Percentiles rank a stretch among this genome's conserved stretches.
These are phyloP conservation scores for Apeltes quadracus DNA, from an alignment of 2,113 vertebrate genomes.

Conservation along the genomic window DNA sequence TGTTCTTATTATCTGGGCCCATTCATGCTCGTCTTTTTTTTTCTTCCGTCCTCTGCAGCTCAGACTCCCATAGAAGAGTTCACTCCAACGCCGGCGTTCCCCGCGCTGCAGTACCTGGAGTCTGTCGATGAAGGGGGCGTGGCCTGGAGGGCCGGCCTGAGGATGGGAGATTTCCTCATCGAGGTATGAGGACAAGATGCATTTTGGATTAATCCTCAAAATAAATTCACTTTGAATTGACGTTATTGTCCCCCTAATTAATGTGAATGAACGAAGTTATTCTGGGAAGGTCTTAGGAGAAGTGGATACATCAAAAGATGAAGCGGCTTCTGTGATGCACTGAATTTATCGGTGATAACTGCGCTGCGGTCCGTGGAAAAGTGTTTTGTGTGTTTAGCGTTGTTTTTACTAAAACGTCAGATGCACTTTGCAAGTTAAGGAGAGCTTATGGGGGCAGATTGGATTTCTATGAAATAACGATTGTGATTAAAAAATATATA, in stretches of 20 bases:
- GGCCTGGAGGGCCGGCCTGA: slow-evolving; percentile 89
- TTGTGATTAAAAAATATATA: neutral
- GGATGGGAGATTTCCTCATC: slow-evolving; percentile 95
- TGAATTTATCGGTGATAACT: neutral
- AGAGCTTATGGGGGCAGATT: neutral
- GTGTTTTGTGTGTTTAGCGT: neutral
- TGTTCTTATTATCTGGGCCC: slow-evolving; percentile 15
- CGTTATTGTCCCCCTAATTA: neutral
- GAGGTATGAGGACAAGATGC: slow-evolving; percentile 78
- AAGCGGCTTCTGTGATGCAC: neutral
- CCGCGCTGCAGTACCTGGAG: slow-evolving; percentile 92
- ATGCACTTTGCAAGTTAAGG: neutral
- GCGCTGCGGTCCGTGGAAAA: neutral
- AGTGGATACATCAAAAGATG: neutral
- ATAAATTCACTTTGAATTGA: neutral
- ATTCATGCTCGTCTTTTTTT: slow-evolving; percentile 21
- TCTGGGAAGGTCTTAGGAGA: neutral
- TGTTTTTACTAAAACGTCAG: slow-evolving; percentile 1
- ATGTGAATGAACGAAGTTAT: neutral
- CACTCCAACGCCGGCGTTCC: slow-evolving; percentile 91
- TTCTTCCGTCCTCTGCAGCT: slow-evolving; percentile 70
- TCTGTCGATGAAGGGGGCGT: slow-evolving; percentile 94
- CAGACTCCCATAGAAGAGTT: slow-evolving; percentile 96
- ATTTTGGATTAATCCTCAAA: neutral
- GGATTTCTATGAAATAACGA: neutral